Conservation (phyloP, 2,797 vertebrate genomes). For the Neoniphon sammara region DNA sequence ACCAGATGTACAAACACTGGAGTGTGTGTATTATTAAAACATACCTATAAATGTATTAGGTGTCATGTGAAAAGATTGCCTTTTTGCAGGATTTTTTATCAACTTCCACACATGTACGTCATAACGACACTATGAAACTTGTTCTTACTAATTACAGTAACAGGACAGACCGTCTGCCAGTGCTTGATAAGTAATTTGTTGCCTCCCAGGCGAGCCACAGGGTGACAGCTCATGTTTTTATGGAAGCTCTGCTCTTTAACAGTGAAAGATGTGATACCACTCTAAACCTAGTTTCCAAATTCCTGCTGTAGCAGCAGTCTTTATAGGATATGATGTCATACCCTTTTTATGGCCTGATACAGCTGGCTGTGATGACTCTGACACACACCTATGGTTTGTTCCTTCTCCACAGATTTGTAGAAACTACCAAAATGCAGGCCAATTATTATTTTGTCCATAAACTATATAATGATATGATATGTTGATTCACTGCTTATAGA, state of each 20-base stretch:
- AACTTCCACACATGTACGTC: neutral
- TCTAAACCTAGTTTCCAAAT: slow-evolving; percentile 43
- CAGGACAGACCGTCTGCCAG: slow-evolving; percentile 19
- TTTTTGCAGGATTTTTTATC: neutral
- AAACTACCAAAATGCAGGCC: neutral
- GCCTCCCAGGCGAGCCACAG: slow-evolving; percentile 27
- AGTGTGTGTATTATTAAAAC: slow-evolving; percentile 22
- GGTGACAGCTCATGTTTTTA: slow-evolving; percentile 45
- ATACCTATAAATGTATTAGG: slow-evolving; percentile 22
- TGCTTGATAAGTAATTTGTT: slow-evolving; percentile 32
- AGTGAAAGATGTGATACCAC: slow-evolving; percentile 61
- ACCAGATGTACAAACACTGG: slow-evolving; percentile 19
- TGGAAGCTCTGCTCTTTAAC: slow-evolving; percentile 39
- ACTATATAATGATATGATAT: neutral
- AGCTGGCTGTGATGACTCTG: slow-evolving; percentile 47
- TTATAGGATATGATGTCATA: slow-evolving; percentile 70
- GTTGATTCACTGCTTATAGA: neutral
- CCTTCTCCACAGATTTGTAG: slow-evolving; percentile 44
- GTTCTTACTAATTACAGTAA: slow-evolving; percentile 27
- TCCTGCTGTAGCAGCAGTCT: slow-evolving; percentile 47
- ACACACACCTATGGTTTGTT: slow-evolving; percentile 12
- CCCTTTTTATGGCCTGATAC: slow-evolving; percentile 55
- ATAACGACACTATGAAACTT: neutral
- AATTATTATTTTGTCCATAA: neutral
- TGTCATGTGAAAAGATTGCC: slow-evolving; percentile 1